Percentiles rank a stretch among this genome's conserved stretches.
Conservation (phyloP, 2,797 vertebrate genomes). For the Enteromius paludinosus region DNA sequence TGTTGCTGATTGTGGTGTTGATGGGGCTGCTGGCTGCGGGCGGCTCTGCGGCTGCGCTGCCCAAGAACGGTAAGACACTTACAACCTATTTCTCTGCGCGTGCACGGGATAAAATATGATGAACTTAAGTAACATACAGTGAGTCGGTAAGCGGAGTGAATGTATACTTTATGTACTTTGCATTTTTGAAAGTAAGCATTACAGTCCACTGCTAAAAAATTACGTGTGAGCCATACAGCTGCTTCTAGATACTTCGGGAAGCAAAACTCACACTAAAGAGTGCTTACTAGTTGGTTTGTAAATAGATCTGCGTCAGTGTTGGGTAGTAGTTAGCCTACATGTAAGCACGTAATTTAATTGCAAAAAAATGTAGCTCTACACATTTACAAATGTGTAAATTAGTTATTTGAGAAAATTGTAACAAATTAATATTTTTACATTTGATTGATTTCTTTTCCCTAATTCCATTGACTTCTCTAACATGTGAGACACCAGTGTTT, state of each 20-base stretch:
- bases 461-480: no score
- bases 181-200: neutral
- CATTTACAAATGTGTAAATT: neutral
- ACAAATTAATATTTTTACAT: neutral
- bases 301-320: neutral
- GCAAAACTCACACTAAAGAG: neutral
- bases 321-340: neutral
- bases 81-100: neutral
- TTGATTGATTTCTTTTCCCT: no score
- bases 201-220: neutral
- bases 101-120: no score
- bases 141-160: neutral
- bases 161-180: neutral
- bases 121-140: no score
- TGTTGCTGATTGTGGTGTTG: slow-evolving; percentile 39
- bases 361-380: neutral
- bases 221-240: neutral
- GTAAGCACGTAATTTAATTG: neutral
- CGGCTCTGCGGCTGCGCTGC: slow-evolving; percentile 28
- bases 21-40: slow-evolving; percentile 38
- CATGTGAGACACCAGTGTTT: neutral
- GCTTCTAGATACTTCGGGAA: neutral
- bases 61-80: slow-evolving; percentile 49
- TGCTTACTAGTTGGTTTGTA: neutral
- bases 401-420: neutral